Conservation (phyloP, 2,888 invertebrate species). For the Hetaerina titia region DNA sequence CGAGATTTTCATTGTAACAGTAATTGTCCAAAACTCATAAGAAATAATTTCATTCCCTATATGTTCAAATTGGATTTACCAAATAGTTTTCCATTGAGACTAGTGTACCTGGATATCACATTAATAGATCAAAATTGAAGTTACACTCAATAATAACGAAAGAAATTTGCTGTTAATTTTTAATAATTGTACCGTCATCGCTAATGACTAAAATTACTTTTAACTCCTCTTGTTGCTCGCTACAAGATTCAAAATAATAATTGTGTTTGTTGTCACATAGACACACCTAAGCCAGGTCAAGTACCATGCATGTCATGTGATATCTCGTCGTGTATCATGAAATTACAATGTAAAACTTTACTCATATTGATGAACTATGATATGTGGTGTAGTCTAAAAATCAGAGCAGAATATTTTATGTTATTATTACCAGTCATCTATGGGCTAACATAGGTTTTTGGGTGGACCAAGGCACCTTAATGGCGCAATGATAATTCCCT, state of each 20-base stretch:
- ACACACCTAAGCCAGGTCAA: slow-evolving; percentile 8
- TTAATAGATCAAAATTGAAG: not conserved
- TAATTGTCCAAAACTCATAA: not conserved
- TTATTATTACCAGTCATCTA: no score
- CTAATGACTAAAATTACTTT: not conserved
- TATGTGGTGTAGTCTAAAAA: slow-evolving; percentile 1
- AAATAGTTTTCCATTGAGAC: not conserved
- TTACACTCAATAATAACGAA: not conserved
- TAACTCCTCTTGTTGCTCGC: not conserved
- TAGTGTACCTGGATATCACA: not conserved
- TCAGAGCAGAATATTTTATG: slow-evolving; percentile 32
- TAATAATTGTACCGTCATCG: not conserved
- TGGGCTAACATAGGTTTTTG: no score
- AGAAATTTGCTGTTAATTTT: not conserved
- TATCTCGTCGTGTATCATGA: not conserved
- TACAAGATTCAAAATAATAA: not conserved
- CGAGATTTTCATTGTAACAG: not conserved
- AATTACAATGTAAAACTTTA: slow-evolving; percentile 10
- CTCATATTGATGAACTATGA: slow-evolving; percentile 48
- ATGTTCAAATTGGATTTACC: not conserved
- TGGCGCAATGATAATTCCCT: no score
- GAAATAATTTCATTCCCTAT: not conserved
- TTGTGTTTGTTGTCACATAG: not conserved
- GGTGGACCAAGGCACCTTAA: no score
- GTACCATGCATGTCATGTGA: slow-evolving; percentile 47